Percentiles rank a stretch among this genome's conserved stretches.
Conservation (phyloP, 2,113 vertebrate species). For the Manacus vitellinus region DNA sequence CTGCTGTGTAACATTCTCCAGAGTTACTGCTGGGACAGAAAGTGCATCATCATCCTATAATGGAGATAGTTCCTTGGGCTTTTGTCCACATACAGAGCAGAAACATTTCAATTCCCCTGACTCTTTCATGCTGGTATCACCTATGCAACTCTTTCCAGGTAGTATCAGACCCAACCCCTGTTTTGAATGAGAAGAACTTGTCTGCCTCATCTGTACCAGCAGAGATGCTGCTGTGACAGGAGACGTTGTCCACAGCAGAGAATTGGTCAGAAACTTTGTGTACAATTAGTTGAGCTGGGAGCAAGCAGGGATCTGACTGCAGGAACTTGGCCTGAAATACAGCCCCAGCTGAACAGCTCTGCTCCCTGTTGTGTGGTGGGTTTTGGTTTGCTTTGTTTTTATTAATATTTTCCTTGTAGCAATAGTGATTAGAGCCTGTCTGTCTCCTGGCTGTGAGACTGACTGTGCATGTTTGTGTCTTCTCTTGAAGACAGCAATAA, state of each 20-base stretch:
- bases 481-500: not conserved
- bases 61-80: not conserved
- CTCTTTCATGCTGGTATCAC: not conserved
- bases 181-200: not conserved
- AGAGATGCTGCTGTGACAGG: not conserved
- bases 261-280: not conserved
- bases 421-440: not conserved
- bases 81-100: not conserved
- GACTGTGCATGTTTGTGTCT: not conserved
- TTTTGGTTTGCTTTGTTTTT: not conserved
- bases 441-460: not conserved
- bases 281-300: not conserved
- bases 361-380: not conserved
- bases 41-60: not conserved
- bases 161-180: not conserved
- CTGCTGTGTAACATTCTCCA: not conserved
- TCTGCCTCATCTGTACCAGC: not conserved
- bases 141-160: not conserved
- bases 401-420: not conserved
- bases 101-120: not conserved
- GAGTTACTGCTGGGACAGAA: not conserved
- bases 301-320: not conserved
- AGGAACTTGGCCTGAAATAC: not conserved
- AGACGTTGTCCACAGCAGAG: not conserved
- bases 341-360: not conserved